Evolutionary conservation across 2,113 vertebrate species (phyloP), one percentile per base, ranked within the genome.

Genomic region (Echinops telfairi): DNA sequence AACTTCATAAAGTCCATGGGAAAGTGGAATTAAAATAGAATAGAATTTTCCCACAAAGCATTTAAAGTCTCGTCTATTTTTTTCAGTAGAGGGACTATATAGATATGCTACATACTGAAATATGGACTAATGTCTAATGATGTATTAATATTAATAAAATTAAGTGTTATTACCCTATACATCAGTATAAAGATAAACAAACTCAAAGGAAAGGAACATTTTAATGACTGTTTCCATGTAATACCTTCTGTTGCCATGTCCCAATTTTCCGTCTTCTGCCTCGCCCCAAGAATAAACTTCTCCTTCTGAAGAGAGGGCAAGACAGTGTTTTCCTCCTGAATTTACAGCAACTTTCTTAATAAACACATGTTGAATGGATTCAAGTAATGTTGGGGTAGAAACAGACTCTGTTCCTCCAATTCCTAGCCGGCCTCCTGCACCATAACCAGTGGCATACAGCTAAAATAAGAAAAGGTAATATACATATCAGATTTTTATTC

Each of bases 211-310:
- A 27, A 90, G 68, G 29, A 53, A 78, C 2, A 6, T 1, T 7
- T 27, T 64, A 88, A 89, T 19, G 3, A 19, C 12, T 1, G 9
- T 76, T 73, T 81, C 76, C 43, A 23, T 19, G 20, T 6, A 89
- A 15, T 92, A 99, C 99, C 99, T 99, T 98, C 99, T 97, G 98
- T 99, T 99, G 84, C 99, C 99, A 76, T 99, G 99, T 27, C 99
- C 99, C 14, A 99, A 98, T 94, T 99, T 99, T 25, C 99, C 99
- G 71, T 99, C 99, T 97, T 99, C 99, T 3, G 99, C 99, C 92
- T 99, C 99, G 25, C 99, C 99, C 99, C 99, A 99, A 3, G 99
- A 99, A 97, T 99, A 99, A 31, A 99, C 99, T 95, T 99, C 99
- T 64, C 99, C 99, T 92, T 99, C 99, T 11, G 99, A 99, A 83